phyloP scores from a whole-genome alignment of 2,797 vertebrate species.

The Bradypodion pumilum region DNA sequence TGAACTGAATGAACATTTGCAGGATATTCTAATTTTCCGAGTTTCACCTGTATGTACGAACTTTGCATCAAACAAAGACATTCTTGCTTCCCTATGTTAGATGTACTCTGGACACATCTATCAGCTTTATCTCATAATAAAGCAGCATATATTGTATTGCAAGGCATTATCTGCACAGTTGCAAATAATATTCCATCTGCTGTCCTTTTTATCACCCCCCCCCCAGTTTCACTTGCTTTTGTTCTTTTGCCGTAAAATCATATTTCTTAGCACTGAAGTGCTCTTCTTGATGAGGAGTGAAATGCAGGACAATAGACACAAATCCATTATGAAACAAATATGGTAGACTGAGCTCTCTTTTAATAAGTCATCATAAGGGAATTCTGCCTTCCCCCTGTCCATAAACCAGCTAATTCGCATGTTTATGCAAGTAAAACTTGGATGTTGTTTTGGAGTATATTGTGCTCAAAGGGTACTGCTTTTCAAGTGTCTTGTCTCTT shows the following conservation, averaged over 20 bases:
- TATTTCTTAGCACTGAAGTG: conserved; percentile 65
- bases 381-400: conserved; percentile 68
- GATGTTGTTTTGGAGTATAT: conserved; percentile 43
- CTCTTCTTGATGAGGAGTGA: conserved; percentile 72
- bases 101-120: conserved; percentile 54
- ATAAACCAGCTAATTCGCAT: conserved; percentile 68
- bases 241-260: conserved; percentile 72
- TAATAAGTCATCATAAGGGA: conserved; percentile 60
- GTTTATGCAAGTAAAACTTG: conserved; percentile 65
- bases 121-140: conserved; percentile 62
- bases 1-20: too few relatives aligned
- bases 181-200: conserved; percentile 71
- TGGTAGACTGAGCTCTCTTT: conserved; percentile 70
- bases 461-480: conserved; percentile 51
- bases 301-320: conserved; percentile 70
- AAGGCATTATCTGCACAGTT: conserved; percentile 73
- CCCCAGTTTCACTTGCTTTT: conserved; percentile 48
- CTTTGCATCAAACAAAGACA: conserved; percentile 51
- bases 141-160: conserved; percentile 52
- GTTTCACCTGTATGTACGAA: too few relatives aligned
- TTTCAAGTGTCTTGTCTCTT: conserved; percentile 62
- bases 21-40: too few relatives aligned
- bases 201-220: too few relatives aligned
- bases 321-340: conserved; percentile 79
- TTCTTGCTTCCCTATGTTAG: conserved; percentile 29